Base-by-base conservation (phyloP, 37 sponge, comb jelly and placozoan species). In the Agelas oroides region DNA sequence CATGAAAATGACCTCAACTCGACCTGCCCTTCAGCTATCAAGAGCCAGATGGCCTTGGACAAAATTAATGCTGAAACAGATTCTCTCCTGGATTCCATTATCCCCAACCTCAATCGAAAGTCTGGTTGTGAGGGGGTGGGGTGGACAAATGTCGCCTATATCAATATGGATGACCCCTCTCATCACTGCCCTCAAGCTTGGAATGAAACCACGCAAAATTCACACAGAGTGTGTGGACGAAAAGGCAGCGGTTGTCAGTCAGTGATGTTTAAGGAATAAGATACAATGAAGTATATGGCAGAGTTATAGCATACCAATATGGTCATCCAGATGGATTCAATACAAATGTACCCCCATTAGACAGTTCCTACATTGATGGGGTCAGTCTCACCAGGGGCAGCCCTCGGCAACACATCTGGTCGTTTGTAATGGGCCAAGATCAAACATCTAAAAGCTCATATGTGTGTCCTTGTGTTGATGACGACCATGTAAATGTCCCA, bases 91-190 rank as follows among this genome's bases (percentile, higher is more conserved):
- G 46, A 46, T 46, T 3, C 46, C 46, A 46, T 46, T 8, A 46
- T 46, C 3, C 46, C 46, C 8, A 46, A 8, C 46, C 46, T 46
- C 6, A 3, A 46, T 46, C 46, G 8, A 3, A 8, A 46, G 46
- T 46, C 8, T 8, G 6, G 6, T 46, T 71, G 72, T 69, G 69
- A 38, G 13, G 81, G 70, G 16, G 16, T 16, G 2, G 81, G 70
- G 19, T 80, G 81, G 81, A 55, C 41, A 0, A 53, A 69, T 57
- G 69, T 80, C 6, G 81, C 59, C 18, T 41, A 70, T 27, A 23
- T 80, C 81, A 32, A 69, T 58, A 65, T 80, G 81, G 31, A 76
- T 8, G 46, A 46, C 46, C 46, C 46, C 46, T 12, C 46, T 8
- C 46, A 46, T 8, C 46, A 46, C 8, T 46, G 46, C 46, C 46